Conservation (phyloP, 2,113 vertebrate species). For the Puma concolor region DNA sequence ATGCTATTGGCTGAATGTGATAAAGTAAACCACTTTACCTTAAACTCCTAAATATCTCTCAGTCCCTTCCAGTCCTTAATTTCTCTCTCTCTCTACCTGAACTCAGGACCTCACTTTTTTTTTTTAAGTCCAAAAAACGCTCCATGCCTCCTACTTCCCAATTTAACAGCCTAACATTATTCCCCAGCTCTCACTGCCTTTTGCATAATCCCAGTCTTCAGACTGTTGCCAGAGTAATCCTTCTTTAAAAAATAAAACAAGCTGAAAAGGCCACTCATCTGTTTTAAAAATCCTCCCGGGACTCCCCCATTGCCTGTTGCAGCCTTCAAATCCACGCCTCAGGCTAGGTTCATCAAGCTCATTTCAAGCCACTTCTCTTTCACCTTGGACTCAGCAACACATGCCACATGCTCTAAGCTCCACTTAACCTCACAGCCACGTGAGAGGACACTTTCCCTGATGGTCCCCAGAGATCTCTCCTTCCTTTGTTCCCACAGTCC, state of each 20-base stretch:
- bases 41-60: not conserved
- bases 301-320: not conserved
- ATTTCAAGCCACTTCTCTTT: not conserved
- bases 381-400: not conserved
- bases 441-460: not conserved
- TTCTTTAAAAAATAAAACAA: not conserved
- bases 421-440: not conserved
- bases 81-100: not conserved
- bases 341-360: not conserved
- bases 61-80: not conserved
- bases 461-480: not conserved
- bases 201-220: not conserved
- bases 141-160: not conserved
- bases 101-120: not conserved
- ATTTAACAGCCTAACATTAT: not conserved
- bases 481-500: not conserved
- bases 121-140: not conserved
- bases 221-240: not conserved
- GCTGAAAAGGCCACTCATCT: not conserved
- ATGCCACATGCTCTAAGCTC: not conserved
- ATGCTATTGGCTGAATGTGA: not conserved
- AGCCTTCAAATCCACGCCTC: not conserved
- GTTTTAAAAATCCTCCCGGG: not conserved
- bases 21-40: not conserved
- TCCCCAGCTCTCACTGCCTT: not conserved